These are phyloP conservation scores for Mormoops blainvillei DNA, from an alignment of 2,113 vertebrate genomes.

Conservation along the genomic window DNA sequence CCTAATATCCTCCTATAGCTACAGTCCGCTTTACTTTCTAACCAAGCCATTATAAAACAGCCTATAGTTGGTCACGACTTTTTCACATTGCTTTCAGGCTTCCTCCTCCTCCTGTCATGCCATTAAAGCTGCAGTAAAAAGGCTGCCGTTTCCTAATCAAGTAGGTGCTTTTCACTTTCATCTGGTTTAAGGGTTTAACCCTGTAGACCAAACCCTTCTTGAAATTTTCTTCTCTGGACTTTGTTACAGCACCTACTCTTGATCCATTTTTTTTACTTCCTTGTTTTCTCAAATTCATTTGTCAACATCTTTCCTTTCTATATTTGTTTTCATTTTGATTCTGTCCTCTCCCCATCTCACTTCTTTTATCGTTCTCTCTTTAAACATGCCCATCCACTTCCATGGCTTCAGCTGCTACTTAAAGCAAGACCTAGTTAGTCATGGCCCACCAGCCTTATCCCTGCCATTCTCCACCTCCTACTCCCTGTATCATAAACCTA, in stretches of 20 bases:
- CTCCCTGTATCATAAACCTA: background rate
- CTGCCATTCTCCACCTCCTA: background rate
- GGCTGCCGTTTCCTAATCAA: background rate
- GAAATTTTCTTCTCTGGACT: background rate
- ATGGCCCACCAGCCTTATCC: background rate
- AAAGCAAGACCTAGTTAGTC: background rate
- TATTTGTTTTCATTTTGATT: background rate
- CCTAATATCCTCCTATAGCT: background rate
- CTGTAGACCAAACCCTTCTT: background rate
- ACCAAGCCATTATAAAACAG: background rate
- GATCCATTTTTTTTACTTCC: background rate
- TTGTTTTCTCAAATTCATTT: background rate
- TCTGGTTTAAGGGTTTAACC: background rate
- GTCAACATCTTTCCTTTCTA: background rate
- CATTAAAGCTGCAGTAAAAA: background rate
- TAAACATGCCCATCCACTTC: background rate
- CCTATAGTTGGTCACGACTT: background rate
- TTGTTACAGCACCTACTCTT: background rate
- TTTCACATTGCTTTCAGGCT: slow-evolving; percentile 5
- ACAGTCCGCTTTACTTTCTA: background rate
- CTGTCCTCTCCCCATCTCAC: background rate
- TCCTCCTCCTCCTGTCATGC: background rate
- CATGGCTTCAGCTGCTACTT: background rate
- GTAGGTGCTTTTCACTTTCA: background rate
- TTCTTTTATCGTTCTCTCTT: background rate